Conservation (phyloP, 1,140 invertebrate genomes). For the Palaemon carinicauda region DNA sequence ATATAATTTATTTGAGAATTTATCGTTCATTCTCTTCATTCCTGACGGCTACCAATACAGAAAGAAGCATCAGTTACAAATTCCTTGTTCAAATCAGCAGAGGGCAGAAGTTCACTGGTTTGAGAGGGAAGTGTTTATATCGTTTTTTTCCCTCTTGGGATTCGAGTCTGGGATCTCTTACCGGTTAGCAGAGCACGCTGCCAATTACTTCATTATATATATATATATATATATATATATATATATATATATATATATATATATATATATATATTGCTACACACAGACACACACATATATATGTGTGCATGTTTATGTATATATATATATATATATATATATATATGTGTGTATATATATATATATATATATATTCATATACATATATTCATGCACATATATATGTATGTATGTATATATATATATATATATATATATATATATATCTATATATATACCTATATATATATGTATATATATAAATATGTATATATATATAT, state of each 20-base stretch:
- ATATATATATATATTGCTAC: neutral
- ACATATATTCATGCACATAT: neutral
- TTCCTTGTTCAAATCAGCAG: too few species aligned
- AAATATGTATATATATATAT: neutral
- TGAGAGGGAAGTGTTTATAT: too few species aligned
- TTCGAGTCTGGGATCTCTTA: too few species aligned
- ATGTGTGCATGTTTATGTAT: neutral
- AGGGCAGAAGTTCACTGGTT: too few species aligned
- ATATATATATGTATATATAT: neutral
- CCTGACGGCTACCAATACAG: neutral
- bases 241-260: too few species aligned
- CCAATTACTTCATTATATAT: too few species aligned
- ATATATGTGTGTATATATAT: slow-evolving; percentile 10
- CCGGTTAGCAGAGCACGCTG: too few species aligned
- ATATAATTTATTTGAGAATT: too few species aligned
- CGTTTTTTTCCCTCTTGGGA: too few species aligned
- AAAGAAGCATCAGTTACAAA: too few species aligned
- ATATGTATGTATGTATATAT: slow-evolving; percentile 9
- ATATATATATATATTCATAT: slow-evolving; percentile 10
- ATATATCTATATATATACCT: neutral
- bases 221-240: too few species aligned
- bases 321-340: slow-evolving; percentile 21
- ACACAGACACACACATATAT: neutral
- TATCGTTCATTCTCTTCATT: too few species aligned
- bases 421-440: slow-evolving; percentile 21